Base-by-base conservation (phyloP, 2,888 invertebrate species). In the Aplocera efformata region DNA sequence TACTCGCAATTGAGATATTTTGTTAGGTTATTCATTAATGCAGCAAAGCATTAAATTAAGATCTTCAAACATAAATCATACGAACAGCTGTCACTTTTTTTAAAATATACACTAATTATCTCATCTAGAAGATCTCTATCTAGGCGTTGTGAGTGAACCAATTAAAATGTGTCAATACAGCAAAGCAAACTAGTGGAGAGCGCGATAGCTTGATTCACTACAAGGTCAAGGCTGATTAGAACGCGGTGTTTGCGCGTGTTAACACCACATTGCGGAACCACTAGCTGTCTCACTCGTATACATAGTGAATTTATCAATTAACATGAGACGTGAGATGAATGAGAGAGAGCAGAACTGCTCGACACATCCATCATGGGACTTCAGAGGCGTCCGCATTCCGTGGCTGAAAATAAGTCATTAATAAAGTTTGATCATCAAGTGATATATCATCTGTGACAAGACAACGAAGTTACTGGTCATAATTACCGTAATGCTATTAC, bases 141-240 rank as follows among this genome's bases (percentile, higher is more conserved):
- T n/a, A n/a, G n/a, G n/a, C n/a, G 13, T 17, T 17, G 2, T 17
- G 13, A 17, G 13, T 17, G 13, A 17, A 23, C 23, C 22, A 11
- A 32, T 8, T 11, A 32, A 43, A 28, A 34, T 37, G 45, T 27
- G 8, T 17, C 9, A 30, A 17, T 20, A 51, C 54, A 57, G 44
- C 55, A 68, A 64, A 64, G 68, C 72, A 63, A 72, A 76, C 73
- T 65, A 64, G 66, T 67, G 61, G 65, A 56, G 51, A 60, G 60
- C 59, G 51, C 57, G 60, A 62, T 63, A 76, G 72, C 65, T 72
- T 62, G 66, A 75, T 69, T 66, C 65, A 63, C 55, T 70, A 66
- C 80, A 83, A 83, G 82, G 82, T 80, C 82, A 83, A 79, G 81
- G 79, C 62, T 73, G 69, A 77, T 75, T 71, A 67, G 67, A 68